Percentiles rank a stretch among this genome's conserved stretches.
Evolutionary conservation across 2,113 vertebrate genomes (phyloP).

Genomic region (Conger conger): DNA sequence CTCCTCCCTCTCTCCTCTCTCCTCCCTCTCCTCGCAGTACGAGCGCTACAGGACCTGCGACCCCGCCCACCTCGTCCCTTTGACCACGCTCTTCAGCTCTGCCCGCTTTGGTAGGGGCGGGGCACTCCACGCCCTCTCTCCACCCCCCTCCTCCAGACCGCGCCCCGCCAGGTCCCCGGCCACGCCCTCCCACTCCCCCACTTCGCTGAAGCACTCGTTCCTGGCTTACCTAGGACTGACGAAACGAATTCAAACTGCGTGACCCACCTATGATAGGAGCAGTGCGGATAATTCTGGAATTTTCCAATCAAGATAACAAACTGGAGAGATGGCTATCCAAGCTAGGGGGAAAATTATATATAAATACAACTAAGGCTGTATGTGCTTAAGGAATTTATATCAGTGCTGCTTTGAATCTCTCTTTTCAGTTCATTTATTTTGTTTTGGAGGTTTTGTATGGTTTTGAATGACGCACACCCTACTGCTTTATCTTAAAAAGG

Average conservation of each 20-base stretch:
- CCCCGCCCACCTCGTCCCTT: slow-evolving; percentile 92
- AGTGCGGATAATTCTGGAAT: slow-evolving; percentile 59
- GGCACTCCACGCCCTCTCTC: slow-evolving; percentile 66
- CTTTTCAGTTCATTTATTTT: slow-evolving; percentile 68
- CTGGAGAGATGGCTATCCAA: slow-evolving; percentile 50
- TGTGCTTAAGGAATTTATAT: slow-evolving; percentile 90
- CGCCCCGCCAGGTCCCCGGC: slow-evolving; percentile 58
- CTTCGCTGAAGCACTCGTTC: slow-evolving; percentile 97
- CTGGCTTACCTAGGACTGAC: slow-evolving; percentile 95
- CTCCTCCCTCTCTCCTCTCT: slow-evolving; percentile 75
- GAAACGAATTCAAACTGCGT: slow-evolving; percentile 92
- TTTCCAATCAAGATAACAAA: slow-evolving; percentile 71
- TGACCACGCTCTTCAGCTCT: slow-evolving; percentile 91
- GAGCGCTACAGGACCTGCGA: slow-evolving; percentile 93
- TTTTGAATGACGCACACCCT: slow-evolving; percentile 65
- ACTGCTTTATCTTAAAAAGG: slow-evolving; percentile 56
- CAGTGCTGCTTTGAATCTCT: slow-evolving; percentile 89
- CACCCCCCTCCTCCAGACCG: slow-evolving; percentile 32
- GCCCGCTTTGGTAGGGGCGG: slow-evolving; percentile 83
- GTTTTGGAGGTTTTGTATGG: slow-evolving; percentile 41
- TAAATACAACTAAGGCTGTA: slow-evolving; percentile 79
- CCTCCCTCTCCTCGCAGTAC: slow-evolving; percentile 73
- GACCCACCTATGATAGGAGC: slow-evolving; percentile 64
- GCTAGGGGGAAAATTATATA: slow-evolving; percentile 50
- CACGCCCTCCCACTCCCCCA: slow-evolving; percentile 72